A percentile compares a stretch with the other conserved stretches of the same genome.
Conservation (phyloP, 2,797 vertebrate species). For the Ibycter americanus region DNA sequence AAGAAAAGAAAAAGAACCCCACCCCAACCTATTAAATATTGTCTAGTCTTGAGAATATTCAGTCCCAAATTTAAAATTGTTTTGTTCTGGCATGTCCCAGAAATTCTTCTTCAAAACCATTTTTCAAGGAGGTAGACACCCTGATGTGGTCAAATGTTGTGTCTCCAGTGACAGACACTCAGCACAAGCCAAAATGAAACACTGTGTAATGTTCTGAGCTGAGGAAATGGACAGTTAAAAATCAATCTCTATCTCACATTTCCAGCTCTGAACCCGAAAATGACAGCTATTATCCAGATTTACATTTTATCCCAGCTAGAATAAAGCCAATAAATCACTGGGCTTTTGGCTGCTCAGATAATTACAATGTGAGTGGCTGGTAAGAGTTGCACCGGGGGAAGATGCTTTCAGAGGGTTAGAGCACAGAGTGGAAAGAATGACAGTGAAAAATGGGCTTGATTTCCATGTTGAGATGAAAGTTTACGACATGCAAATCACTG, state of each 20-base stretch:
- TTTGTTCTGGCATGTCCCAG: neutral
- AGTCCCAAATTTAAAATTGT: neutral
- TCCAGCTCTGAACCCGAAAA: constrained; percentile 72
- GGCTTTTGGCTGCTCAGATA: constrained; percentile 72
- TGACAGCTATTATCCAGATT: constrained; percentile 81
- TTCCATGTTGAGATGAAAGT: constrained; percentile 51
- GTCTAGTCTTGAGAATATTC: neutral
- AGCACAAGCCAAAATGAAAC: constrained; percentile 50
- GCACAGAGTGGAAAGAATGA: constrained; percentile 54
- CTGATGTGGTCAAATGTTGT: neutral
- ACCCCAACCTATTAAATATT: neutral
- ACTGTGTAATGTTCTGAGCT: constrained; percentile 69
- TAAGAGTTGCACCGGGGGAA: constrained; percentile 23
- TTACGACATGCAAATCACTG: constrained; percentile 56
- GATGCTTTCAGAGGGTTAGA: constrained; percentile 35
- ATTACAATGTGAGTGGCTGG: constrained; percentile 70
- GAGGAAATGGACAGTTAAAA: constrained; percentile 67
- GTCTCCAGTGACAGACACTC: constrained; percentile 16
- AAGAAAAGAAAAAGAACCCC: accelerated
- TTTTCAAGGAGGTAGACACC: neutral
- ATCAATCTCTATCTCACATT: constrained; percentile 78
- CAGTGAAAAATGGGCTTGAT: constrained; percentile 77
- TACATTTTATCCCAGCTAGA: constrained; percentile 79
- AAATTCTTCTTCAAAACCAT: neutral
- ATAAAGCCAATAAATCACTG: constrained; percentile 81